These are phyloP conservation scores for Myripristis jacobus DNA, from an alignment of 2,797 vertebrate species.

Conservation along the genomic window DNA sequence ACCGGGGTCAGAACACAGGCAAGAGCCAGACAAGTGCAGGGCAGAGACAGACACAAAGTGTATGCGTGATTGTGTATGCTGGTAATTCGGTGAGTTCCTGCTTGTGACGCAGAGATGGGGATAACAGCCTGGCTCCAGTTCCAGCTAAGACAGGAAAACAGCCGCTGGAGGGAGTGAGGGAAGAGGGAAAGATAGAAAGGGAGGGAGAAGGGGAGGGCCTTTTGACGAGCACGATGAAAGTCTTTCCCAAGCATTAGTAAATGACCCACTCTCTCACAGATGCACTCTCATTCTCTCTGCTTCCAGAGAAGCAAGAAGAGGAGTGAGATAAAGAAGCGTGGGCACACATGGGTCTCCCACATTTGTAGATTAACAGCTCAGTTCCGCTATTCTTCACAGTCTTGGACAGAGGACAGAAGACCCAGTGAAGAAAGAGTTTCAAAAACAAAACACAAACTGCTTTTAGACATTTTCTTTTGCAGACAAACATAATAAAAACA, in stretches of 20 bases:
- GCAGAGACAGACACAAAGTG: conserved; percentile 33
- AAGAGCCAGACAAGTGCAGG: conserved; percentile 58
- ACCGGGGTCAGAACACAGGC: conserved; percentile 60
- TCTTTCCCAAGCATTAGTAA: conserved; percentile 59
- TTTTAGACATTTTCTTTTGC: no score
- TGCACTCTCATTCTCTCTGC: conserved; percentile 24
- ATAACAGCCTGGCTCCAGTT: conserved; percentile 63
- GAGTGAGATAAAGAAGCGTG: conserved; percentile 22
- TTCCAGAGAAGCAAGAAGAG: conserved; percentile 3
- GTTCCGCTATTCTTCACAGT: conserved; percentile 24
- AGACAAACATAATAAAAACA: background rate
- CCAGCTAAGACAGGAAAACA: conserved; percentile 76
- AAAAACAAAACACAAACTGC: background rate
- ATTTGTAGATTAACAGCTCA: conserved; percentile 28
- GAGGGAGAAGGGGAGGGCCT: conserved; percentile 44
- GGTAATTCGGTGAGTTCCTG: conserved; percentile 65
- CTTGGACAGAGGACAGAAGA: background rate
- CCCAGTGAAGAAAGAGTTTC: background rate
- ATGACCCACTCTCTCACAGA: conserved; percentile 49
- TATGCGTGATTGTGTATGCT: conserved; percentile 31
- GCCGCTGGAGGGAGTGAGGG: conserved; percentile 62
- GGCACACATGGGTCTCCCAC: background rate
- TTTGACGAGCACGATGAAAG: conserved; percentile 39
- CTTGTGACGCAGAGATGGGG: conserved; percentile 61
- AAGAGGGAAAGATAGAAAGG: conserved; percentile 12